Percentiles rank a stretch among this genome's conserved stretches.
Conservation (phyloP, 2,113 vertebrate genomes). For the Lethenteron reissneri region DNA sequence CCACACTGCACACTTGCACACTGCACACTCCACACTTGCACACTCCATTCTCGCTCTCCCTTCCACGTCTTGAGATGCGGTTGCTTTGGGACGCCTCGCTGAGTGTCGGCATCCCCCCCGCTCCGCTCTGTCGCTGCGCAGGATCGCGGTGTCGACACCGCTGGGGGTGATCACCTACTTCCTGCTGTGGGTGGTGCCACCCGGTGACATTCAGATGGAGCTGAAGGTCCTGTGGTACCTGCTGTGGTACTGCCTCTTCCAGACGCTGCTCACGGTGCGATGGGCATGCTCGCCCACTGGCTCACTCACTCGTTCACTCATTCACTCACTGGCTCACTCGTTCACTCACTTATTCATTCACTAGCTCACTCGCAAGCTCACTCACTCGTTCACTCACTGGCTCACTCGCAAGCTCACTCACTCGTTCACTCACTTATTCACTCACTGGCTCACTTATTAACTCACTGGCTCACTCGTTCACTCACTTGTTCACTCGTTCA, state of each 20-base stretch:
- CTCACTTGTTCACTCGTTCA: no score
- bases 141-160: conserved; percentile 66
- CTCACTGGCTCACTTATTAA: no score
- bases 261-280: conserved; percentile 74
- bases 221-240: conserved; percentile 61
- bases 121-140: conserved; percentile 14
- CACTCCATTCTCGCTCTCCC: background rate
- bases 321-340: no score
- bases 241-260: conserved; percentile 78
- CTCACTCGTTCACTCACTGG: no score
- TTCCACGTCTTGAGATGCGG: background rate
- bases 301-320: no score
- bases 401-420: background rate
- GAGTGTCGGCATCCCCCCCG: background rate
- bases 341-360: no score
- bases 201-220: conserved; percentile 23
- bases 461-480: background rate
- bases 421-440: no score
- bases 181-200: conserved; percentile 70
- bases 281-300: accelerated
- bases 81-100: background rate
- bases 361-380: no score
- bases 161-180: conserved; percentile 55
- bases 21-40: no score
- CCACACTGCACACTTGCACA: no score